phyloP scores from a whole-genome alignment of 2,797 vertebrate species.

The Dermochelys coriacea region DNA sequence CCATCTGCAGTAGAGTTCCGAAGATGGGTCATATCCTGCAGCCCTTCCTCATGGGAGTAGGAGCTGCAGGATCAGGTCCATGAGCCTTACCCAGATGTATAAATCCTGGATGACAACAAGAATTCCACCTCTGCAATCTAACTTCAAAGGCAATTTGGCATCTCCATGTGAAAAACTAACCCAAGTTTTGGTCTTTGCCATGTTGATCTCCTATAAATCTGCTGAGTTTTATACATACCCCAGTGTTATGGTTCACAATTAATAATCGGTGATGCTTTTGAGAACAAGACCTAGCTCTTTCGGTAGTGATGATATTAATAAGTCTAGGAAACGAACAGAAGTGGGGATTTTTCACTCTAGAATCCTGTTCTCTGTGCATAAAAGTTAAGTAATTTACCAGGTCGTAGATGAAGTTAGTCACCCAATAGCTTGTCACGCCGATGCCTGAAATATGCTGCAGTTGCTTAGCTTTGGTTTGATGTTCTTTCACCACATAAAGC shows the following conservation, averaged over 20 bases:
- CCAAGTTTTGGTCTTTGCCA: constrained; percentile 31
- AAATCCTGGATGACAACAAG: constrained; percentile 15
- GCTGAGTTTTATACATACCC: constrained; percentile 27
- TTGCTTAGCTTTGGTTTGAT: constrained; percentile 92
- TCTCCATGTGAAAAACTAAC: constrained; percentile 38
- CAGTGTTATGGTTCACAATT: neutral
- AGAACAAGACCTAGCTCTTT: constrained; percentile 43
- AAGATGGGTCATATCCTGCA: neutral
- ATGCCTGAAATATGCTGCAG: constrained; percentile 96
- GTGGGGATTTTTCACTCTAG: neutral
- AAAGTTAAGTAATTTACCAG: constrained; percentile 87
- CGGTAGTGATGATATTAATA: constrained; percentile 41
- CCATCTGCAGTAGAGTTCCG: neutral
- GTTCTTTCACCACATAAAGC: constrained; percentile 92
- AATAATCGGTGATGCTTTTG: constrained; percentile 25
- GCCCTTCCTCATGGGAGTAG: neutral
- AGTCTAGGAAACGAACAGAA: constrained; percentile 31
- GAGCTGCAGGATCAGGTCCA: neutral
- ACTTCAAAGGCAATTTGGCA: constrained; percentile 28
- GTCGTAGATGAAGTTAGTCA: constrained; percentile 94
- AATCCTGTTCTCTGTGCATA: neutral
- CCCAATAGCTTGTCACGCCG: constrained; percentile 93
- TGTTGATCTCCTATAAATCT: neutral
- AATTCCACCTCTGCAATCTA: constrained; percentile 24
- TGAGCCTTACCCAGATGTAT: neutral